A percentile compares a stretch with the other conserved stretches of the same genome.
phyloP scores from a whole-genome alignment of 2,888 invertebrate genomes.

The Clitarchus hookeri region DNA sequence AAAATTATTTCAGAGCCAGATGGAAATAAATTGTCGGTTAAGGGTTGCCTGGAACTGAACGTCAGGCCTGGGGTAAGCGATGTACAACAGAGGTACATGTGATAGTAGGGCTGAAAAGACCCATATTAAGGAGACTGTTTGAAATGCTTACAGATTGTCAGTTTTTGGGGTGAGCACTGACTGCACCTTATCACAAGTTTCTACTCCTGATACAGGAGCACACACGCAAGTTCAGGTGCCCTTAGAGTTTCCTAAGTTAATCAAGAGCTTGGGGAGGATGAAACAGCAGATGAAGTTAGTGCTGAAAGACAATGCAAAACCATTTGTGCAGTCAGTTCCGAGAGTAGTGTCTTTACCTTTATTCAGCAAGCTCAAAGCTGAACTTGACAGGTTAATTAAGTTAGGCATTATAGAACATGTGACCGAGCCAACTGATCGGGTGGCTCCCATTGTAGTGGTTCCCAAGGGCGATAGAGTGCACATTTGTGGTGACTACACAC shows the following conservation, averaged over 20 bases:
- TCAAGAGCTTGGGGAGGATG: background rate
- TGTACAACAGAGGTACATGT: background rate
- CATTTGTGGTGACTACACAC: constrained; percentile 20
- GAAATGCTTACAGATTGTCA: background rate
- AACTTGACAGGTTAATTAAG: background rate
- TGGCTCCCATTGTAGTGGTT: background rate
- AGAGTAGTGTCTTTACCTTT: background rate
- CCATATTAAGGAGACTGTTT: background rate
- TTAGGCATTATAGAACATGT: background rate
- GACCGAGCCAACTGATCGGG: background rate
- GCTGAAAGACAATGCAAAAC: background rate
- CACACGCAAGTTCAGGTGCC: background rate
- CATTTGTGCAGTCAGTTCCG: background rate
- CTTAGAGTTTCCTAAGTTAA: background rate
- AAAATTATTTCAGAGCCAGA: background rate
- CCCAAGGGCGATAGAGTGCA: background rate
- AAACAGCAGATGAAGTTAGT: background rate
- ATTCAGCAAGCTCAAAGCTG: background rate
- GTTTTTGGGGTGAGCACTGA: background rate
- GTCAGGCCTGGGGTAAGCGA: background rate
- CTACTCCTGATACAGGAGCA: background rate
- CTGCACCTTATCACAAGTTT: background rate
- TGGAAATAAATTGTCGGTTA: background rate
- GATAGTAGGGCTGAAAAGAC: background rate
- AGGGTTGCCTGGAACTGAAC: background rate